Conservation (phyloP, 1,140 invertebrate species). For the Papilio aristodemus region DNA sequence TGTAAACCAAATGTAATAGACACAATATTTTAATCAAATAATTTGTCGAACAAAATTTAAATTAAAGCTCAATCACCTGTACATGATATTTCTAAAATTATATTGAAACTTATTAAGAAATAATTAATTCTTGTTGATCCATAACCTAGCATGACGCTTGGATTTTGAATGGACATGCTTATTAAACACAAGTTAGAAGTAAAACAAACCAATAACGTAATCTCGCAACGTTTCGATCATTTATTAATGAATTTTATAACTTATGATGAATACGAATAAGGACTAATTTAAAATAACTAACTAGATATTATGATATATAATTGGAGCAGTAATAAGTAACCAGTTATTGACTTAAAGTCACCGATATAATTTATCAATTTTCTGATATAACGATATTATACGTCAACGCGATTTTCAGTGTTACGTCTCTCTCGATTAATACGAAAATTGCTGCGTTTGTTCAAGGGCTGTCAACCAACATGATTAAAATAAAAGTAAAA, state of each 20-base stretch:
- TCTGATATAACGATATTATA: background rate
- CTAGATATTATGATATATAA: background rate
- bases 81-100: background rate
- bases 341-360: background rate
- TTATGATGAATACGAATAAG: background rate
- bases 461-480: background rate
- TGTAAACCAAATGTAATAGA: no score
- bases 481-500: no score
- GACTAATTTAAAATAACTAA: background rate
- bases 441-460: background rate
- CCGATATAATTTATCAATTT: conserved; percentile 3
- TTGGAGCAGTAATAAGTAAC: background rate
- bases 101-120: background rate
- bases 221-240: background rate
- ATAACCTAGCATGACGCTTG: background rate
- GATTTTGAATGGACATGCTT: background rate
- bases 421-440: background rate
- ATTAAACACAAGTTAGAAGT: background rate
- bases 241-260: background rate
- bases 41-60: no score
- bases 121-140: background rate
- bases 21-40: no score
- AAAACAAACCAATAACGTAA: background rate
- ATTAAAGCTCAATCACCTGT: background rate
- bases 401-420: background rate